Evolutionary conservation across 23 tunicate genomes (phyloP).

Genomic region (Clavelina lepadiformis): DNA sequence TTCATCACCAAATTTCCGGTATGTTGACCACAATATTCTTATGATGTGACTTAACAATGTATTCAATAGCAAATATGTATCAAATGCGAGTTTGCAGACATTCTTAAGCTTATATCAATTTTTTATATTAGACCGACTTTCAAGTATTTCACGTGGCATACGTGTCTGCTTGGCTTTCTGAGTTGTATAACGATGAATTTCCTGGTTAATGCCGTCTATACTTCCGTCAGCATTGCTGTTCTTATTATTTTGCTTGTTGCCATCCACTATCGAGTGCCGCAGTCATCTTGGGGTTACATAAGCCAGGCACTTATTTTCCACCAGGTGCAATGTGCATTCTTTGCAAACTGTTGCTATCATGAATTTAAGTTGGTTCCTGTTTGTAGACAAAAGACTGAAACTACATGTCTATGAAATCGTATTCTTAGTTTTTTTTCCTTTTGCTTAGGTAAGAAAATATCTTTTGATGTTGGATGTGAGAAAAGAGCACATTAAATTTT

Average conservation of each 20-base stretch:
- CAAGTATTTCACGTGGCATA: conserved; percentile 96
- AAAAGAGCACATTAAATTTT: conserved; percentile 84
- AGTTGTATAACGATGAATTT: conserved; percentile 87
- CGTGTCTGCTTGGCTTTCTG: conserved; percentile 78
- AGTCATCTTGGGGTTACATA: conserved; percentile 96
- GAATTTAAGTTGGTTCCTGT: background rate
- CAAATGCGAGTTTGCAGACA: background rate
- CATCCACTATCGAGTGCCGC: conserved; percentile 88
- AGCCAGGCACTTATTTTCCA: conserved; percentile 98
- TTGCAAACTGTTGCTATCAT: background rate
- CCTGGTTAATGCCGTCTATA: conserved; percentile 73
- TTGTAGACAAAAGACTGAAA: too few species aligned
- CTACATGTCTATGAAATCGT: too few species aligned
- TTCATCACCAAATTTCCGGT: conserved; percentile 97
- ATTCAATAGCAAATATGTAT: too few species aligned
- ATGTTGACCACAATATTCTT: background rate
- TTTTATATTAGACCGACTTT: conserved; percentile 77
- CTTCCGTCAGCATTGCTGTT: conserved; percentile 66
- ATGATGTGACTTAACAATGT: background rate
- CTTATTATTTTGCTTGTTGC: conserved; percentile 54
- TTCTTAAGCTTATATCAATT: too few species aligned
- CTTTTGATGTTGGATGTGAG: conserved; percentile 81
- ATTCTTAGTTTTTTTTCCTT: too few species aligned
- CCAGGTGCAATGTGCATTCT: conserved; percentile 84
- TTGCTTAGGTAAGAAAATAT: conserved; percentile 70